These are phyloP conservation scores for Furcula furcula DNA, from an alignment of 2,888 invertebrate species.

Conservation along the genomic window DNA sequence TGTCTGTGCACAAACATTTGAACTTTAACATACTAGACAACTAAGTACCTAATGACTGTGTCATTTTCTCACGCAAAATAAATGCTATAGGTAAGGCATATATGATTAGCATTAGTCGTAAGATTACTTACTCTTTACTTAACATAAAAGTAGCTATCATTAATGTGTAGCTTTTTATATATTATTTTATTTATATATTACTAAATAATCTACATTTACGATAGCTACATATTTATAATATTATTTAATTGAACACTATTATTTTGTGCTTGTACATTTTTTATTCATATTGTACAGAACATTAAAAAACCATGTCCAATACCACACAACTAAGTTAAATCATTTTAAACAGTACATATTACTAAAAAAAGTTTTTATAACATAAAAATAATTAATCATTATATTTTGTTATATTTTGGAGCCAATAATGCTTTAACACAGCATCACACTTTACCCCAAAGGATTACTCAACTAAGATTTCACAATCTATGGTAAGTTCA, in stretches of 20 bases:
- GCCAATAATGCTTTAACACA: too few species aligned
- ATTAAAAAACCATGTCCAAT: neutral
- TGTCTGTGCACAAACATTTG: too few species aligned
- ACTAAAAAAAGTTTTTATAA: neutral
- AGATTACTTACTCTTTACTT: conserved; percentile 31
- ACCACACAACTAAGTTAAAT: neutral
- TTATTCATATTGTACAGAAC: neutral
- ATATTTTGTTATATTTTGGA: too few species aligned
- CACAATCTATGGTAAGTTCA: too few species aligned
- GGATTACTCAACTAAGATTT: too few species aligned
- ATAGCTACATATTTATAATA: neutral
- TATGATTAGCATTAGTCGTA: conserved; percentile 27
- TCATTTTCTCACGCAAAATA: conserved; percentile 24
- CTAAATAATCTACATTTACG: conserved; percentile 2
- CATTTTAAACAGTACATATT: neutral
- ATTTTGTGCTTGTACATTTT: conserved; percentile 22
- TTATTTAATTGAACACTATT: conserved; percentile 23
- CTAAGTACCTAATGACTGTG: too few species aligned
- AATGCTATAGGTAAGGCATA: conserved; percentile 35
- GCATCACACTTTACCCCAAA: too few species aligned
- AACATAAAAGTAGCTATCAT: conserved; percentile 28
- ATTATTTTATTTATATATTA: conserved; percentile 12
- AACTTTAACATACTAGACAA: too few species aligned
- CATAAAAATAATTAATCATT: neutral
- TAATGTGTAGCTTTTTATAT: conserved; percentile 26